Percentiles rank a stretch among this genome's conserved stretches.
Conservation (phyloP, 2,797 vertebrate genomes). For the Cirrhinus molitorella region DNA sequence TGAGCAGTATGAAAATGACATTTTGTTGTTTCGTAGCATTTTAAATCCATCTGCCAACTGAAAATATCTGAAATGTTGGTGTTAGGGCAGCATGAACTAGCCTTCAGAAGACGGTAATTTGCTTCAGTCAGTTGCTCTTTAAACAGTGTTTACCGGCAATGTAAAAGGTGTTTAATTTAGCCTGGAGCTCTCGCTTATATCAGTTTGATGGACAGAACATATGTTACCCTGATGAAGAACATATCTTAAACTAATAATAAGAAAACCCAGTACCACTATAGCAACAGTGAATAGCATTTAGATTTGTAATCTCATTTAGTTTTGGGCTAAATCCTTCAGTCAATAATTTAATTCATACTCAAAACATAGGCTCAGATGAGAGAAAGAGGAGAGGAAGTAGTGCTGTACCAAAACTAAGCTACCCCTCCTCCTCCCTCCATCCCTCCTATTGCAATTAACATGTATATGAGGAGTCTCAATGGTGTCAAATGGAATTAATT, state of each 20-base stretch:
- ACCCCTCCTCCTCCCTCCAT: slow-evolving; percentile 20
- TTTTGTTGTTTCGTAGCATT: not conserved
- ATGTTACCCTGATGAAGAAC: slow-evolving; percentile 65
- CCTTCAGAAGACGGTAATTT: not conserved
- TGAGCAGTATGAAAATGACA: not conserved
- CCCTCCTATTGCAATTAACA: slow-evolving; percentile 56
- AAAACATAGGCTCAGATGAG: not conserved
- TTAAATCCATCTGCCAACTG: not conserved
- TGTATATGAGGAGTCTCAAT: slow-evolving; percentile 55
- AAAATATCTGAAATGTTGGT: not conserved
- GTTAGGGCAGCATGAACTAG: not conserved
- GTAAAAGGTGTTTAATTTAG: slow-evolving; percentile 41
- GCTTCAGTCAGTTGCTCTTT: not conserved
- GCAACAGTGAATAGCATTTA: slow-evolving; percentile 46
- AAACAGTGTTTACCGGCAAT: slow-evolving; percentile 22
- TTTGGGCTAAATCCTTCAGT: slow-evolving; percentile 31
- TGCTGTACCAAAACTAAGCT: slow-evolving; percentile 17
- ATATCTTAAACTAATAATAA: slow-evolving; percentile 65
- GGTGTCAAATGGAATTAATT: slow-evolving; percentile 63
- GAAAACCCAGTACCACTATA: not conserved
- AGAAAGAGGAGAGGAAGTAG: slow-evolving; percentile 6
- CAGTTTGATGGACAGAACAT: slow-evolving; percentile 53
- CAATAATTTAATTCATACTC: slow-evolving; percentile 18
- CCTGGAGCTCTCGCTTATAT: slow-evolving; percentile 21
- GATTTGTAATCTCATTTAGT: slow-evolving; percentile 11